Conservation (phyloP, 2,113 vertebrate species). For the Serranochromis macrocephalus region DNA sequence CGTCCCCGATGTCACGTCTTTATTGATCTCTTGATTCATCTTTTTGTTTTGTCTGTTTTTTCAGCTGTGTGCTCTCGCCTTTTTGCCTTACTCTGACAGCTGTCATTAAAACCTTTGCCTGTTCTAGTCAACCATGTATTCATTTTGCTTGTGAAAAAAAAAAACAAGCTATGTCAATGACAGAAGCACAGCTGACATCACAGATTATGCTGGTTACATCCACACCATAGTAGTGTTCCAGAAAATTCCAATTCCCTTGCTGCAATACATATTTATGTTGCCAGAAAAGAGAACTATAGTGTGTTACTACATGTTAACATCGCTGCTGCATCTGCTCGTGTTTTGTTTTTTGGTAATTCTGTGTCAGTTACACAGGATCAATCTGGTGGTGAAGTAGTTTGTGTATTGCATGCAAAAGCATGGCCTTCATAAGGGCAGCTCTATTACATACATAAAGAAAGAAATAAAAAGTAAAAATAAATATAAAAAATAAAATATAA, state of each 20-base stretch:
- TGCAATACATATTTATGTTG: not conserved
- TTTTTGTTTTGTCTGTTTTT: not conserved
- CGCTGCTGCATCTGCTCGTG: not conserved
- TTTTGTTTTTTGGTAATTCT: not conserved
- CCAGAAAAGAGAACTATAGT: not conserved
- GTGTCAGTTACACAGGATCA: not conserved
- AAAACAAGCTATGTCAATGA: fast-evolving
- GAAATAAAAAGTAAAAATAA: not conserved
- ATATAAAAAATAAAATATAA: not conserved
- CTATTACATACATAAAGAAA: not conserved
- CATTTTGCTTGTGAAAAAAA: not conserved
- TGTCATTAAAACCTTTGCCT: not conserved
- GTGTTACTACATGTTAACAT: not conserved
- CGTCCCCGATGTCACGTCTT: not conserved
- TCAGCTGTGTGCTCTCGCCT: not conserved
- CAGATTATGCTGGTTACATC: not conserved
- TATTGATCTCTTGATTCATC: not conserved
- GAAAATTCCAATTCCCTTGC: not conserved
- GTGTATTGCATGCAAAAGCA: not conserved
- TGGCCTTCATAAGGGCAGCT: not conserved
- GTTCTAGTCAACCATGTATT: not conserved
- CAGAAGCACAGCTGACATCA: not conserved
- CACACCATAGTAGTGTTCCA: not conserved
- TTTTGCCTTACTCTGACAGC: not conserved
- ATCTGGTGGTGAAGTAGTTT: not conserved